Percentiles rank a stretch among this genome's conserved stretches.
These are phyloP conservation scores for Hecatera dysodea DNA, from an alignment of 2,888 invertebrate genomes.

Conservation along the genomic window DNA sequence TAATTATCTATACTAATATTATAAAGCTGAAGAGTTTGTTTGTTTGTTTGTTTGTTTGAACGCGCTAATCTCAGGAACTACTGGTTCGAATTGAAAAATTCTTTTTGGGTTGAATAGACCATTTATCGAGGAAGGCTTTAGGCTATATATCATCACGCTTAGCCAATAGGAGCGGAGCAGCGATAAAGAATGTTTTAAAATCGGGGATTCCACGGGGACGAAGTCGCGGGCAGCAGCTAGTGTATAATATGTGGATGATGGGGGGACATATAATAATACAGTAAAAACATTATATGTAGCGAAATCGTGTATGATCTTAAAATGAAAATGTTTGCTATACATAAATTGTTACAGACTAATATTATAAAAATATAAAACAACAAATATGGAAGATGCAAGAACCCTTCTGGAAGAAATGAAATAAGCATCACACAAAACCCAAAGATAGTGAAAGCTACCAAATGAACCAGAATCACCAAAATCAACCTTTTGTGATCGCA, in stretches of 20 bases:
- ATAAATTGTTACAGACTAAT: background rate
- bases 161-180: no score
- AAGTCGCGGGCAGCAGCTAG: no score
- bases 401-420: constrained; percentile 10
- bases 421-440: constrained; percentile 37
- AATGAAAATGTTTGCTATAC: background rate
- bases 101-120: no score
- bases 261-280: background rate
- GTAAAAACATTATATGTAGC: constrained; percentile 2
- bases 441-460: background rate
- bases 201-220: no score
- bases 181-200: no score
- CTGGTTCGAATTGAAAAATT: no score
- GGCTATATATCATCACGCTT: no score
- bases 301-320: constrained; percentile 3
- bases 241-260: background rate
- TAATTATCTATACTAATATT: no score
- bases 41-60: no score
- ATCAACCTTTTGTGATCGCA: background rate
- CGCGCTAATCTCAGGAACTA: no score
- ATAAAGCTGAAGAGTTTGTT: no score
- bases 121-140: no score
- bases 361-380: constrained; percentile 15
- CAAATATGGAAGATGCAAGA: constrained; percentile 14
- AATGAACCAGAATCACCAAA: constrained; percentile 18